Percentiles rank a stretch among this genome's conserved stretches.
These are phyloP conservation scores for Hemicordylus capensis DNA, from an alignment of 2,113 vertebrate genomes.

Conservation along the genomic window DNA sequence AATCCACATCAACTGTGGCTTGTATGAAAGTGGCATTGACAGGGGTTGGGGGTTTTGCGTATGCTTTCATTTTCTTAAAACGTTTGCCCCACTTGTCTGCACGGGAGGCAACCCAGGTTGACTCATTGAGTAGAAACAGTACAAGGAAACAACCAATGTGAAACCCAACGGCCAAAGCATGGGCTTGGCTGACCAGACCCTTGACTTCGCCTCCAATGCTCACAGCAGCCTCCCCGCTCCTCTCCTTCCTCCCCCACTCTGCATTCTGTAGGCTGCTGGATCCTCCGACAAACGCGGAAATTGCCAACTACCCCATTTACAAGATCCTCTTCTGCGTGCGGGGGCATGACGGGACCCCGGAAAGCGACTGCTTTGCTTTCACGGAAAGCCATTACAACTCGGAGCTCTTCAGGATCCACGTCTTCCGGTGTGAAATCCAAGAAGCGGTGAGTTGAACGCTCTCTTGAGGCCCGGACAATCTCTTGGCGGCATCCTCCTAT, in stretches of 20 bases:
- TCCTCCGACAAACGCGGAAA: conserved; percentile 91
- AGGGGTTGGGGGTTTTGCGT: too few relatives aligned
- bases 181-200: too few relatives aligned
- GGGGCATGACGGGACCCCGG: conserved; percentile 93
- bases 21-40: too few relatives aligned
- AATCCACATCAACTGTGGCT: too few relatives aligned
- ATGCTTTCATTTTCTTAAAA: too few relatives aligned
- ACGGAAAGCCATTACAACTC: conserved; percentile 98
- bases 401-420: conserved; percentile 98
- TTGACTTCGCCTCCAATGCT: too few relatives aligned
- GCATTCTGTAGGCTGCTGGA: conserved; percentile 86
- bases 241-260: not conserved
- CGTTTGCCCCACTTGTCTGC: too few relatives aligned
- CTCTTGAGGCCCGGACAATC: not conserved
- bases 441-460: conserved; percentile 88
- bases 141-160: too few relatives aligned
- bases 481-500: not conserved
- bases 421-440: conserved; percentile 98
- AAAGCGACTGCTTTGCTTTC: conserved; percentile 98
- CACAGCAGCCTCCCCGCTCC: too few relatives aligned
- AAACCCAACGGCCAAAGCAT: too few relatives aligned
- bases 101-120: too few relatives aligned
- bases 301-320: conserved; percentile 97
- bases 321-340: conserved; percentile 98
- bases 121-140: too few relatives aligned